Evolutionary conservation across 2,797 vertebrate genomes (phyloP).

Genomic region (Typhlichthys subterraneus): DNA sequence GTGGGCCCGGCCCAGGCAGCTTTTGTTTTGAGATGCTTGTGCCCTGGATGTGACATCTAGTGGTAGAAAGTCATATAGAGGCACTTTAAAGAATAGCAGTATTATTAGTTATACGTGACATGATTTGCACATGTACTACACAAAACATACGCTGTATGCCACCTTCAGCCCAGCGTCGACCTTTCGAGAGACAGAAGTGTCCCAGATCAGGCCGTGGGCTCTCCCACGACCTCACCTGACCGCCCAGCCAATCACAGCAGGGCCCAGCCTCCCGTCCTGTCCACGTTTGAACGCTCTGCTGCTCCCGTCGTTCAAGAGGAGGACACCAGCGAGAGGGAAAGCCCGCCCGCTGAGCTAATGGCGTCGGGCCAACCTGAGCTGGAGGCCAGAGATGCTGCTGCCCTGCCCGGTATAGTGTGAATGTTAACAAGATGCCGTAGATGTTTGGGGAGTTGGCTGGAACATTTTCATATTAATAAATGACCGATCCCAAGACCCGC

Average conservation of each 20-base stretch:
- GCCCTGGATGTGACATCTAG: too few species aligned
- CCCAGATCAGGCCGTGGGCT: conserved; percentile 38
- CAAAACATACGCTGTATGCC: background rate
- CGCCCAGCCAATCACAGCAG: conserved; percentile 48
- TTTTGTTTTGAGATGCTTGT: too few species aligned
- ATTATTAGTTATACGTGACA: conserved; percentile 1
- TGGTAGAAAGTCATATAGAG: too few species aligned
- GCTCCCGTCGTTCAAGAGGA: conserved; percentile 37
- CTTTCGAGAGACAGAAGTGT: conserved; percentile 50
- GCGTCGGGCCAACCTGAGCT: conserved; percentile 18
- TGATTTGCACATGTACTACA: too few species aligned
- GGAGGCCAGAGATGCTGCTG: conserved; percentile 42
- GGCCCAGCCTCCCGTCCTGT: conserved; percentile 38
- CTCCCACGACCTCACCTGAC: conserved; percentile 50
- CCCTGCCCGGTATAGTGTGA: conserved; percentile 57
- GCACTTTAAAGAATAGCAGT: too few species aligned
- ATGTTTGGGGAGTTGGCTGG: too few species aligned
- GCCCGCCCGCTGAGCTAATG: conserved; percentile 26
- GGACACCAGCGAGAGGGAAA: conserved; percentile 33
- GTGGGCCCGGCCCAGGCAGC: too few species aligned
- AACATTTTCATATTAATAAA: background rate
- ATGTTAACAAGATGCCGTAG: background rate
- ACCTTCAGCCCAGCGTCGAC: conserved; percentile 62
- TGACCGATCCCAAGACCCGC: too few species aligned
- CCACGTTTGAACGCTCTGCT: conserved; percentile 19